Percentiles rank a stretch among this genome's conserved stretches.
Conservation (phyloP, 2,113 vertebrate genomes). For the Cichladusa arquata region DNA sequence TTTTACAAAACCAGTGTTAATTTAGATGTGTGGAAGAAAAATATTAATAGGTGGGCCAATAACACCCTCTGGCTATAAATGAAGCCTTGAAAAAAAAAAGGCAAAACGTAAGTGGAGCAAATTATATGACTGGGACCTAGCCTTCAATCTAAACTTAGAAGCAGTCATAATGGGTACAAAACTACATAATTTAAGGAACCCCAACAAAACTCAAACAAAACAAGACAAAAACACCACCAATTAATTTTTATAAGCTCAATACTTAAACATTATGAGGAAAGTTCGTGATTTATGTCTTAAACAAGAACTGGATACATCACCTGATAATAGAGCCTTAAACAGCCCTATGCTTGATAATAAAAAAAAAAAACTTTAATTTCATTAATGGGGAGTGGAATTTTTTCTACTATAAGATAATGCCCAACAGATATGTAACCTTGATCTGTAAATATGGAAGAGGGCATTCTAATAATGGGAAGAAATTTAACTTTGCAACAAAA, state of each 20-base stretch:
- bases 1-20: neutral
- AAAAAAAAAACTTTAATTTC: neutral
- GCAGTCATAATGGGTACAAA: neutral
- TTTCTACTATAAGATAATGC: neutral
- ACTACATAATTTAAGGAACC: neutral
- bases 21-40: neutral
- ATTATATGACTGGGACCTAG: neutral
- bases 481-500: constrained; percentile 30
- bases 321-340: neutral
- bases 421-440: neutral
- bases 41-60: neutral
- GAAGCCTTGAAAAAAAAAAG: neutral
- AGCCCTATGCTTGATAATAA: neutral
- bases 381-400: neutral
- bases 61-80: neutral
- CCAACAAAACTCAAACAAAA: neutral
- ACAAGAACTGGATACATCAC: neutral
- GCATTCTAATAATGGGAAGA: neutral
- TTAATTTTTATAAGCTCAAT: neutral
- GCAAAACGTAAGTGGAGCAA: neutral
- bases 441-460: neutral
- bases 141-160: neutral
- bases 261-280: neutral
- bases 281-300: neutral
- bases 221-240: neutral